Percentiles rank a stretch among this genome's conserved stretches.
Conservation (phyloP, 1,140 invertebrate genomes). For the Venturia canescens region DNA sequence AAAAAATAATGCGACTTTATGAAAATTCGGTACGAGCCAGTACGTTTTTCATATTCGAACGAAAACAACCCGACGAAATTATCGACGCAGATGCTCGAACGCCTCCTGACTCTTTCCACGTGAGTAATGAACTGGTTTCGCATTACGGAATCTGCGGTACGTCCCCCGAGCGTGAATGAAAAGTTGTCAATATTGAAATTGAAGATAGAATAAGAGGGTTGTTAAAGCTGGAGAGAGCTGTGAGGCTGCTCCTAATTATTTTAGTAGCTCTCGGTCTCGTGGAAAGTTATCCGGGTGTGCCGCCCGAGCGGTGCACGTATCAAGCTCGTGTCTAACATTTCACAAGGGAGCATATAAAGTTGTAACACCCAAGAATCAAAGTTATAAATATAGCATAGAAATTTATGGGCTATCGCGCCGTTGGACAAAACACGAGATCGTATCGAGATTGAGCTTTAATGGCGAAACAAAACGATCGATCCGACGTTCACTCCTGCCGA, state of each 20-base stretch:
- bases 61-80: no score
- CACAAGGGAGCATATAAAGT: not conserved
- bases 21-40: no score
- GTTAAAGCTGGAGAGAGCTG: not conserved
- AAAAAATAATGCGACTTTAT: no score
- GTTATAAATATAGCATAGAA: not conserved
- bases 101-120: no score
- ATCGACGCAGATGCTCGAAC: no score
- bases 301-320: not conserved
- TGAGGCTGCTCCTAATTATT: not conserved
- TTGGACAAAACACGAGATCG: conserved; percentile 1
- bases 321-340: not conserved
- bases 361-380: not conserved
- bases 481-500: not conserved
- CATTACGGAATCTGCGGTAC: no score
- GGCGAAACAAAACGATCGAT: conserved; percentile 6
- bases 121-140: no score
- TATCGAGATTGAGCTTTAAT: conserved; percentile 3
- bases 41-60: no score
- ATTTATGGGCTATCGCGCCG: not conserved
- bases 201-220: not conserved
- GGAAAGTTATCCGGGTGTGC: conserved; percentile 1
- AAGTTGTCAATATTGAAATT: no score
- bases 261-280: not conserved
- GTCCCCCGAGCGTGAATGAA: no score